A percentile compares a stretch with the other conserved stretches of the same genome.
These are phyloP conservation scores for Metopolophium dirhodum DNA, from an alignment of 1,140 invertebrate genomes.

Conservation along the genomic window DNA sequence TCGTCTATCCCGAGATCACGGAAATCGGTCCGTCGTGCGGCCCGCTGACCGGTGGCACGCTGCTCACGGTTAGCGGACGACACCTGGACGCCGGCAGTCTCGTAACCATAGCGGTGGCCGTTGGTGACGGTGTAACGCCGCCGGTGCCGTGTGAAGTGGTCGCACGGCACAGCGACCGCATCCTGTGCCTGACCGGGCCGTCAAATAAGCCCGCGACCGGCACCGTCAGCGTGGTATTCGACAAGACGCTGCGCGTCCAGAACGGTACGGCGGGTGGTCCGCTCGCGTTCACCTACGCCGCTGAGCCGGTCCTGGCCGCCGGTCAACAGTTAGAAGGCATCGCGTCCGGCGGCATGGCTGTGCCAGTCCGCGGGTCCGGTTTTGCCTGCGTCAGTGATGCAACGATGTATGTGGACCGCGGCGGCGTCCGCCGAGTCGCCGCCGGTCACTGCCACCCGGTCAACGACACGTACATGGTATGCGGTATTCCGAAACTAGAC, in stretches of 20 bases:
- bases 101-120: background rate
- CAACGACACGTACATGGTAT: background rate
- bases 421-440: background rate
- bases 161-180: background rate
- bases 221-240: background rate
- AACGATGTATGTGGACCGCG: background rate
- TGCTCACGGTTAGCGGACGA: background rate
- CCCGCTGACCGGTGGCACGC: background rate
- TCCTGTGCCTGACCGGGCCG: background rate
- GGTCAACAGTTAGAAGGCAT: background rate
- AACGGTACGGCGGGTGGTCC: background rate
- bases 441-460: background rate
- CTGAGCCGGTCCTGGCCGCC: background rate
- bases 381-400: background rate
- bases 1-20: background rate
- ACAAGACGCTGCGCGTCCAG: background rate
- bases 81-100: background rate
- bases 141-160: background rate
- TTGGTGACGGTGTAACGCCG: too few species aligned
- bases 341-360: background rate
- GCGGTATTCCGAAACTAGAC: background rate
- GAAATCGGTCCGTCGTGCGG: background rate
- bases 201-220: background rate
- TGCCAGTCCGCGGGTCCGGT: background rate
- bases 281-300: background rate